Conservation (phyloP, 2,797 vertebrate species). For the Danio tinwini region DNA sequence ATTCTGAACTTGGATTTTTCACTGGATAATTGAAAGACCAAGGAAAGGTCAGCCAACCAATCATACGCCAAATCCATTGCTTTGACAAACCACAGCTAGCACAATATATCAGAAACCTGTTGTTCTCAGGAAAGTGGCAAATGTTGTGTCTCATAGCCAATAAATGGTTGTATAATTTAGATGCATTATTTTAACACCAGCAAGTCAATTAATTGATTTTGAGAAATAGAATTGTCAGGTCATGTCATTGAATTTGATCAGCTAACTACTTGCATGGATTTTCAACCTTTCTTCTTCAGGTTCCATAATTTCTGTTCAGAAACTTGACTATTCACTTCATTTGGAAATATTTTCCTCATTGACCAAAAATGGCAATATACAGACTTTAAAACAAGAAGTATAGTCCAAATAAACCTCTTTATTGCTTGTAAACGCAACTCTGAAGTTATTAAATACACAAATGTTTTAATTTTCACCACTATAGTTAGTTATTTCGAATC, state of each 20-base stretch:
- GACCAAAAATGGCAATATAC: not conserved
- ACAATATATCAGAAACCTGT: constrained; percentile 59
- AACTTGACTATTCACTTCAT: not conserved
- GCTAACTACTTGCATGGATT: not conserved
- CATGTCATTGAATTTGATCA: not conserved
- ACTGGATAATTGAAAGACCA: constrained; percentile 41
- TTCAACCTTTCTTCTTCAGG: not conserved
- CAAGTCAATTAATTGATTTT: not conserved
- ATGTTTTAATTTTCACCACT: no score
- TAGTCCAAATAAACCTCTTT: no score
- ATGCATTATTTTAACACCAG: not conserved
- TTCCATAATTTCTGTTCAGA: not conserved
- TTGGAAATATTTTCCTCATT: not conserved
- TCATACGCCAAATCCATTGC: constrained; percentile 66
- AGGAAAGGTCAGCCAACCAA: constrained; percentile 66
- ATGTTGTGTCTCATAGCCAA: constrained; percentile 22
- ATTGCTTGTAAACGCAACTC: no score
- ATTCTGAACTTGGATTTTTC: not conserved
- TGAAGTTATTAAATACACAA: no score
- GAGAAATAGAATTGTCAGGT: not conserved
- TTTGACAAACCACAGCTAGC: constrained; percentile 62
- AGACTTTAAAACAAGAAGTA: no score
- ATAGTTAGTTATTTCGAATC: not conserved
- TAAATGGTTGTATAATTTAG: not conserved
- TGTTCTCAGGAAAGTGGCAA: constrained; percentile 38